Conservation (phyloP, 2,113 vertebrate species). For the Recurvirostra avosetta region DNA sequence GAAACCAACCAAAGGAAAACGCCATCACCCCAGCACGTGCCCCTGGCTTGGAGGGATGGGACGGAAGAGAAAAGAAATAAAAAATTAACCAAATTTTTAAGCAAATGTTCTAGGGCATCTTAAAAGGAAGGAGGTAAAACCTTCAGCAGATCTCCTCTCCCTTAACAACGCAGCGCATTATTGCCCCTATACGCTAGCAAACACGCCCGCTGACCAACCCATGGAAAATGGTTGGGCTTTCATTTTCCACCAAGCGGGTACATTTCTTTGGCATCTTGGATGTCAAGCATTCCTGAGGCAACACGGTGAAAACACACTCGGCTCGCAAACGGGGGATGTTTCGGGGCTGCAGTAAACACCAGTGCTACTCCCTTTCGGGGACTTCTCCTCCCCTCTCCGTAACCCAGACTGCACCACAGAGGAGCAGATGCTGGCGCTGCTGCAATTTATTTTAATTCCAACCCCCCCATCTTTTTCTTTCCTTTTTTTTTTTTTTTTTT, state of each 20-base stretch:
- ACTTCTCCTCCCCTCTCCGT: slow-evolving; percentile 54
- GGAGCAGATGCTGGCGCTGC: slow-evolving; percentile 34
- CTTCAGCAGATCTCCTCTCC: background rate
- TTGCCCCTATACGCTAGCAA: background rate
- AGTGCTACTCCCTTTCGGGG: background rate
- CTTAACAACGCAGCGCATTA: rapidly evolving
- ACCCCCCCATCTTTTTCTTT: background rate
- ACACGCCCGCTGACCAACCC: rapidly evolving
- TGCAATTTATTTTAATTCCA: slow-evolving; percentile 51
- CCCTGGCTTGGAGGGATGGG: background rate
- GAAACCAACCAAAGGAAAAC: background rate
- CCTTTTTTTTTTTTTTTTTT: background rate
- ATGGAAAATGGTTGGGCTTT: background rate
- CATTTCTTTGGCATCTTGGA: slow-evolving; percentile 4
- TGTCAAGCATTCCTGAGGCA: slow-evolving; percentile 19
- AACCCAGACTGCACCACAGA: slow-evolving; percentile 55
- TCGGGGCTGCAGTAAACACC: slow-evolving; percentile 27
- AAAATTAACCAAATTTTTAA: background rate
- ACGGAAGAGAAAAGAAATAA: background rate
- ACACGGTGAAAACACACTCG: background rate
- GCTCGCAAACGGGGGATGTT: background rate
- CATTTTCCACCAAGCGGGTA: background rate
- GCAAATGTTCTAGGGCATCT: background rate
- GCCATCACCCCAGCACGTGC: too few relatives aligned
- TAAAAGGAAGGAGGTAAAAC: background rate